Conservation (phyloP, 2,888 invertebrate genomes). For the Bellardia bayeri region DNA sequence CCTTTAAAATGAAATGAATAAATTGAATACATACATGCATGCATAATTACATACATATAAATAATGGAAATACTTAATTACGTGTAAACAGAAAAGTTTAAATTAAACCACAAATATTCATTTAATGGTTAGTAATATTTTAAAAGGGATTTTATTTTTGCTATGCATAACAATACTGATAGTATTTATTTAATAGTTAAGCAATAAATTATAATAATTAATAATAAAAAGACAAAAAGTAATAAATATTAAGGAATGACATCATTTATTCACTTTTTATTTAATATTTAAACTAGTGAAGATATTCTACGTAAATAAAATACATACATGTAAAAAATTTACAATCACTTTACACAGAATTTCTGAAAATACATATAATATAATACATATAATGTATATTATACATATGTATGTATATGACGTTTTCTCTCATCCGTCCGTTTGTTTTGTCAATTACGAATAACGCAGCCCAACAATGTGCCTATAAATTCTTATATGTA, state of each 20-base stretch:
- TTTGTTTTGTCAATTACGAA: background rate
- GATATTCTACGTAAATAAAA: background rate
- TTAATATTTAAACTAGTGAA: background rate
- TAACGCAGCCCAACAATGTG: background rate
- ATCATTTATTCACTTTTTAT: conserved; percentile 12
- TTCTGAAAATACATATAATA: no score
- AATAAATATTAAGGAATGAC: conserved; percentile 9
- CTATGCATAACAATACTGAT: conserved; percentile 6
- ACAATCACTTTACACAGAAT: background rate
- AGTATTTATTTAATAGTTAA: background rate
- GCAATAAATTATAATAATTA: conserved; percentile 1
- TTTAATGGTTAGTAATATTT: background rate
- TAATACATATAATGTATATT: no score
- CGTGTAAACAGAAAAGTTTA: background rate
- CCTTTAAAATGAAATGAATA: conserved; percentile 1
- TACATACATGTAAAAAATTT: no score
- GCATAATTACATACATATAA: background rate
- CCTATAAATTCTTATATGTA: no score
- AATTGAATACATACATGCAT: background rate
- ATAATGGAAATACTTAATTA: background rate
- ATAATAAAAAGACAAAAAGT: background rate
- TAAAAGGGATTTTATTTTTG: background rate
- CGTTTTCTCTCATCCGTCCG: background rate
- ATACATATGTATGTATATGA: background rate
- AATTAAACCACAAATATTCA: background rate